These are phyloP conservation scores for Psettodes erumei DNA, from an alignment of 2,113 vertebrate species.

Conservation along the genomic window DNA sequence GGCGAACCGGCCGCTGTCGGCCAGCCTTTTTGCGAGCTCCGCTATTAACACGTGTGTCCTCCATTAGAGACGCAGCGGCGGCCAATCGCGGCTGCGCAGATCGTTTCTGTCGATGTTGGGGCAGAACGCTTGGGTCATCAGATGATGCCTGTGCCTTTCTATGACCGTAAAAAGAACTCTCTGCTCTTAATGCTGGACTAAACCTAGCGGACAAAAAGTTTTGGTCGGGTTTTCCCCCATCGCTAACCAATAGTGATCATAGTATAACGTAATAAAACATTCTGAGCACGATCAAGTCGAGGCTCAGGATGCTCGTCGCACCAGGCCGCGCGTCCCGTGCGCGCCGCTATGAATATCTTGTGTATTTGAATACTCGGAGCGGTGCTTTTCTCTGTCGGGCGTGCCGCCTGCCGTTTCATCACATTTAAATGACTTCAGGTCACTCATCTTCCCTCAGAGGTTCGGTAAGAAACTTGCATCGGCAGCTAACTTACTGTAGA, in stretches of 20 bases:
- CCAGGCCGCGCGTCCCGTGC: background rate
- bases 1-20: conserved; percentile 45
- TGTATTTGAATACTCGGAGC: conserved; percentile 39
- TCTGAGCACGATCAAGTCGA: background rate
- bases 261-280: background rate
- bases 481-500: conserved; percentile 89
- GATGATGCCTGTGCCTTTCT: background rate
- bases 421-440: conserved; percentile 35
- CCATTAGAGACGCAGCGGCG: conserved; percentile 26
- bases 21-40: conserved; percentile 20
- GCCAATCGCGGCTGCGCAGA: background rate
- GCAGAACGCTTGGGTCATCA: background rate
- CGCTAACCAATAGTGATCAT: background rate
- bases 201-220: background rate
- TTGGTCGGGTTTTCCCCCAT: no score
- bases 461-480: background rate
- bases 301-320: conserved; percentile 3
- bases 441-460: conserved; percentile 7
- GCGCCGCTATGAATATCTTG: conserved; percentile 11
- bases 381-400: no score
- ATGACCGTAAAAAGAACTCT: background rate
- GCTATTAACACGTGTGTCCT: conserved; percentile 11
- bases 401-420: conserved; percentile 16
- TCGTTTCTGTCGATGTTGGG: background rate
- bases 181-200: background rate